phyloP scores from a whole-genome alignment of 2,888 invertebrate genomes.

The Zaprionus lineosus region DNA sequence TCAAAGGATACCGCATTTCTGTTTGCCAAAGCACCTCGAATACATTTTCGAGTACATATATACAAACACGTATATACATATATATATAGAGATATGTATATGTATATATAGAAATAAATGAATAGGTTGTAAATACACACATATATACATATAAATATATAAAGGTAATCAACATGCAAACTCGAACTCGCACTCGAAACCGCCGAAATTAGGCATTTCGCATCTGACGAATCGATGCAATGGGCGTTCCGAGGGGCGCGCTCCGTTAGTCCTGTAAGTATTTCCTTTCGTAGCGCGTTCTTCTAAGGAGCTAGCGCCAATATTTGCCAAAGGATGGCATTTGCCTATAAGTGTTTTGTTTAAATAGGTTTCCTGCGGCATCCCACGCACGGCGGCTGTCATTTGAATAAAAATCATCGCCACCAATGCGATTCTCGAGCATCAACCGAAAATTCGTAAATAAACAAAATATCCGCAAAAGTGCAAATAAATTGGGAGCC shows the following conservation, averaged over 20 bases:
- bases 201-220: constrained; percentile 47
- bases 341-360: constrained; percentile 71
- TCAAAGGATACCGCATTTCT: too few relatives aligned
- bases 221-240: constrained; percentile 22
- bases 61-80: constrained; percentile 6
- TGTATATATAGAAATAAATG: too few relatives aligned
- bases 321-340: constrained; percentile 72
- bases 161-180: constrained; percentile 12
- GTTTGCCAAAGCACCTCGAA: constrained; percentile 28
- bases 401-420: constrained; percentile 52
- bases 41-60: neutral
- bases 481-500: constrained; percentile 67
- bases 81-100: constrained; percentile 16
- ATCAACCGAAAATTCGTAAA: constrained; percentile 67
- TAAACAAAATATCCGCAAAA: constrained; percentile 73
- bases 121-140: too few relatives aligned
- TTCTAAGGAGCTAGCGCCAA: constrained; percentile 45
- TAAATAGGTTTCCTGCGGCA: constrained; percentile 65
- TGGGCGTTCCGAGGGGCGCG: constrained; percentile 17
- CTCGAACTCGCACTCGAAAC: constrained; percentile 46
- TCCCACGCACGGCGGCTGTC: constrained; percentile 30
- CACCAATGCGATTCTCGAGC: constrained; percentile 24
- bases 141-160: constrained; percentile 15
- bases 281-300: constrained; percentile 27
- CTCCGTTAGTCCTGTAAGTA: constrained; percentile 33